Conservation (phyloP, 2,888 invertebrate species). For the Eupeodes latifasciatus region DNA sequence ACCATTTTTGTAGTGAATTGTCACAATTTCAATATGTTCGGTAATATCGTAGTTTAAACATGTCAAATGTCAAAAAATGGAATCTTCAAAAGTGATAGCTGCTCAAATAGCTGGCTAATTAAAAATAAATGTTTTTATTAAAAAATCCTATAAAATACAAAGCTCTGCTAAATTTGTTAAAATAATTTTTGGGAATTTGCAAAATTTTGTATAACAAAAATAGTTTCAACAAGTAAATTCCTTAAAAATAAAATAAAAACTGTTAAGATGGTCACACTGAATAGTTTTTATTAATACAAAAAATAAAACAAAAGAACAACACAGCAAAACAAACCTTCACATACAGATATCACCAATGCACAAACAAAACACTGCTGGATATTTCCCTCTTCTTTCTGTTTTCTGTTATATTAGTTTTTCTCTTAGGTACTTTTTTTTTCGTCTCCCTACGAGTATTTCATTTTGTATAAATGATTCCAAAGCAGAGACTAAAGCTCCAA, state of each 20-base stretch:
- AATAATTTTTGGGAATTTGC: too few species aligned
- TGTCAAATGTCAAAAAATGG: too few species aligned
- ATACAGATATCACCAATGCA: conserved; percentile 64
- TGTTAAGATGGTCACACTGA: conserved; percentile 8
- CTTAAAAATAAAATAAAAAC: too few species aligned
- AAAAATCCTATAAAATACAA: too few species aligned
- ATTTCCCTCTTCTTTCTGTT: conserved; percentile 30
- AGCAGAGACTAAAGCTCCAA: conserved; percentile 70
- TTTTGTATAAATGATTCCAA: conserved; percentile 67
- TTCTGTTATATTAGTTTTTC: conserved; percentile 43
- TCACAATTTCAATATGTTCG: too few species aligned
- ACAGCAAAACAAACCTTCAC: conserved; percentile 29
- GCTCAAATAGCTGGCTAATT: too few species aligned
- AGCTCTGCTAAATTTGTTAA: too few species aligned
- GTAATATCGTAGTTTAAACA: too few species aligned
- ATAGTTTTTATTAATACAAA: background rate
- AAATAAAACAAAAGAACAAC: conserved; percentile 1
- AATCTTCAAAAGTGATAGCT: too few species aligned
- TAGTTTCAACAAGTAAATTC: background rate
- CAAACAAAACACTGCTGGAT: conserved; percentile 51
- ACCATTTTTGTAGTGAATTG: too few species aligned
- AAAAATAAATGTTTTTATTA: too few species aligned
- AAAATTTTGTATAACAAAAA: background rate
- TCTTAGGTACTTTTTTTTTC: conserved; percentile 10
- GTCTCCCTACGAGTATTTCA: background rate